These are phyloP conservation scores for Irena cyanogastra DNA, from an alignment of 2,113 vertebrate genomes.

Conservation along the genomic window DNA sequence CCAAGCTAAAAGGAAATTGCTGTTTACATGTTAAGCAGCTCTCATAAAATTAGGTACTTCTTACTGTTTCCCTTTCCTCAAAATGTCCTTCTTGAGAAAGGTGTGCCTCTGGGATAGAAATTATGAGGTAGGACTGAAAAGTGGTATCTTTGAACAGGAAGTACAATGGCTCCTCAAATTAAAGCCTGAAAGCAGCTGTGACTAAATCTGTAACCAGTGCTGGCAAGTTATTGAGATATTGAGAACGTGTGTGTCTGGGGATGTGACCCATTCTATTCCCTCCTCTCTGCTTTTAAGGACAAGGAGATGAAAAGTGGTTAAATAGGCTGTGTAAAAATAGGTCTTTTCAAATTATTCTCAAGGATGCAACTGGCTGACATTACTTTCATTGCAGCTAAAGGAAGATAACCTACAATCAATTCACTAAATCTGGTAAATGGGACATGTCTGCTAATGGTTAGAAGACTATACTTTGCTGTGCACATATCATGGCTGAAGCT, in stretches of 20 bases:
- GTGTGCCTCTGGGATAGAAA: neutral
- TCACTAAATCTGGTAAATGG: neutral
- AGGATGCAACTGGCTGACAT: neutral
- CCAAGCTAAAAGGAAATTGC: neutral
- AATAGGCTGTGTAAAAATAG: neutral
- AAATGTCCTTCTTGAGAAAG: neutral
- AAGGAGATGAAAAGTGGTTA: neutral
- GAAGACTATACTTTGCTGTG: neutral
- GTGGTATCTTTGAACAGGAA: neutral
- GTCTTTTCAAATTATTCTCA: neutral
- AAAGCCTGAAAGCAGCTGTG: neutral
- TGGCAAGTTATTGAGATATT: neutral
- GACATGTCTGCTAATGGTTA: neutral
- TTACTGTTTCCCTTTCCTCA: neutral
- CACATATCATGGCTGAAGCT: neutral
- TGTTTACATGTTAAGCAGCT: fast-evolving
- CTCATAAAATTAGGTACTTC: neutral
- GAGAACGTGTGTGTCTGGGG: neutral
- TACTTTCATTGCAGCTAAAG: neutral
- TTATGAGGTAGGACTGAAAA: neutral
- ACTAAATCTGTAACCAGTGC: neutral
- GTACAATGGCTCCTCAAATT: neutral
- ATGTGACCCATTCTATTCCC: neutral
- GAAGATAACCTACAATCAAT: neutral
- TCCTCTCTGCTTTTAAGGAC: neutral